Base-by-base conservation (phyloP, 2,888 invertebrate genomes). In the Agonum fuliginosum region DNA sequence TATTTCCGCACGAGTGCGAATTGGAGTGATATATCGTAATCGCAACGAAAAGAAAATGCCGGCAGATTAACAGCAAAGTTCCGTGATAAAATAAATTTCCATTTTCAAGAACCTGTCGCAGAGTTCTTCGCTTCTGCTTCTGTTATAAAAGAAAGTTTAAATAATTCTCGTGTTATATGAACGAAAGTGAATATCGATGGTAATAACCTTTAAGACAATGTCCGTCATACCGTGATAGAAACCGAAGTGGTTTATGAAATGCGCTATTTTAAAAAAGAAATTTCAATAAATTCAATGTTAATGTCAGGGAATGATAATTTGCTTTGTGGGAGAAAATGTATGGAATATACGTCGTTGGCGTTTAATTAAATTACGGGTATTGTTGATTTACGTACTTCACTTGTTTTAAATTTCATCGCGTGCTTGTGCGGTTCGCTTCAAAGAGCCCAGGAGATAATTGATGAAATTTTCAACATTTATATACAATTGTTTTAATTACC, bases 271-370 rank as follows among this genome's bases (percentile, higher is more conserved):
- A 54, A 54, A 54, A 54, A 54, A 54, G 54, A 54, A 54, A 54
- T 54, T 54, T 54, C 54, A 54, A 51, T 51, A 51, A 54, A 24
- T 54, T 54, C 54, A 54, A 54, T 54, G 54, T 54, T 54, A 54
- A 54, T 54, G 54, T 24, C 54, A 54, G 54, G 24, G 54, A 54
- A 54, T 24, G 19, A 24, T 54, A 22, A 54, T 54, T 54, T 24
- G 54, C 54, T 22, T 10, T 24, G 24, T 54, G 54, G 24, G 54
- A 54, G 24, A 54, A 54, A 24, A 54, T 48, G 17, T 48, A 22
- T 54, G 54, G 24, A 54, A 24, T 54, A 24, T 10, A 24, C 24
- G 12, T 54, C 24, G 12, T 54, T 22, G 54, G 22, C n/a, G 54
- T 54, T 54, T 24, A 54, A 54, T 54, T 54, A 22, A 51, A n/a